Evolutionary conservation across 2,888 invertebrate genomes (phyloP).

Genomic region (Drosophila rellima): DNA sequence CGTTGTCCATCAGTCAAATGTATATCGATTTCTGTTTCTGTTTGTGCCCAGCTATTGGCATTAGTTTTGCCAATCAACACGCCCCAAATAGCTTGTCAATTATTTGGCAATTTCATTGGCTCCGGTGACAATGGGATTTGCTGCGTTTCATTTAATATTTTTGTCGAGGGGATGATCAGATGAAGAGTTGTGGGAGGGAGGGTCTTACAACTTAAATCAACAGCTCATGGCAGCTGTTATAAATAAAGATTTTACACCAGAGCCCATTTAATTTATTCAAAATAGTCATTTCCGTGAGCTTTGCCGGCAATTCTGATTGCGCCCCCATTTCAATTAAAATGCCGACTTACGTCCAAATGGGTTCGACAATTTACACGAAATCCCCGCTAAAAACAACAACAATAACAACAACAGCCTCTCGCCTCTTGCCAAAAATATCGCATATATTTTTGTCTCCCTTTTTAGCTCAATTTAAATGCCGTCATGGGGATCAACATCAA

Average conservation of each 20-base stretch:
- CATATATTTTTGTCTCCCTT: slow-evolving; percentile 12
- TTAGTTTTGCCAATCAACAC: slow-evolving; percentile 78
- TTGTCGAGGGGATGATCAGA: background rate
- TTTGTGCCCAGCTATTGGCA: slow-evolving; percentile 57
- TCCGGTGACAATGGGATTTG: slow-evolving; percentile 76
- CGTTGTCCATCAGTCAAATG: slow-evolving; percentile 77
- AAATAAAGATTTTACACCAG: slow-evolving; percentile 73
- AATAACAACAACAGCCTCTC: background rate
- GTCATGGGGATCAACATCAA: slow-evolving; percentile 73
- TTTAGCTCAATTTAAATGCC: slow-evolving; percentile 70
- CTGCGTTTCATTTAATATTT: slow-evolving; percentile 77
- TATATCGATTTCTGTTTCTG: slow-evolving; percentile 72
- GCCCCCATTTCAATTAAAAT: slow-evolving; percentile 70
- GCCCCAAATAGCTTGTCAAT: slow-evolving; percentile 78
- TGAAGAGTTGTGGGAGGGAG: background rate
- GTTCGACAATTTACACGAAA: slow-evolving; percentile 35
- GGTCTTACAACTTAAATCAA: slow-evolving; percentile 54
- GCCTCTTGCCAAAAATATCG: background rate
- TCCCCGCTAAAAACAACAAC: slow-evolving; percentile 17
- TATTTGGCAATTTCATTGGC: slow-evolving; percentile 77
- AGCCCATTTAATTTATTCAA: slow-evolving; percentile 72
- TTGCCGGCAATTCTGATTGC: slow-evolving; percentile 28
- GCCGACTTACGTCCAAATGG: slow-evolving; percentile 68
- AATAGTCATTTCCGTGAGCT: slow-evolving; percentile 68
- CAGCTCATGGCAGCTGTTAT: slow-evolving; percentile 68